A percentile compares a stretch with the other conserved stretches of the same genome.
Evolutionary conservation across 2,888 invertebrate species (phyloP).

Genomic region (Macrosoma leucophasiata): DNA sequence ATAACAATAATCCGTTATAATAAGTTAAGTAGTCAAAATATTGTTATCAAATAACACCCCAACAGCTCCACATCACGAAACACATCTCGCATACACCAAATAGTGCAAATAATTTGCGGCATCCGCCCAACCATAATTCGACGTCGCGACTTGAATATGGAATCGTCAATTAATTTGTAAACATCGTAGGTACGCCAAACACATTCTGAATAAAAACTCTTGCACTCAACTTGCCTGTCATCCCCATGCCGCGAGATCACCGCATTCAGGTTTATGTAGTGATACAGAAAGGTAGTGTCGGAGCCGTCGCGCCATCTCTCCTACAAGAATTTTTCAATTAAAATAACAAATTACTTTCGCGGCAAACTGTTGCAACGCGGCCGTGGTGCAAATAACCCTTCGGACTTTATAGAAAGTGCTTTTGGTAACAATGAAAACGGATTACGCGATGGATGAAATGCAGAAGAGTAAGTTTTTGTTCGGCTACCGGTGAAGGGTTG

Average conservation of each 20-base stretch:
- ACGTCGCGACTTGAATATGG: constrained; percentile 25
- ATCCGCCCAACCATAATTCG: constrained; percentile 16
- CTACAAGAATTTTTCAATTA: constrained; percentile 56
- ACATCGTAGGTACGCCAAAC: constrained; percentile 31
- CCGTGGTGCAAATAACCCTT: constrained; percentile 41
- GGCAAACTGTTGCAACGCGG: constrained; percentile 48
- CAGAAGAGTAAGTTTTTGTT: constrained; percentile 70
- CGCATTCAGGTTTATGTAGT: constrained; percentile 55
- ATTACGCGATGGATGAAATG: constrained; percentile 73
- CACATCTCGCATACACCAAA: constrained; percentile 5
- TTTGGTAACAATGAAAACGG: constrained; percentile 63
- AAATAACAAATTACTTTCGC: constrained; percentile 50
- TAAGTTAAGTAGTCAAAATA: no score
- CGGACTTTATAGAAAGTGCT: constrained; percentile 52
- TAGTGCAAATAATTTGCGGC: constrained; percentile 13
- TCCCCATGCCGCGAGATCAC: constrained; percentile 37
- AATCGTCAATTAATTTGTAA: constrained; percentile 32
- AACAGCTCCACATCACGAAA: no score
- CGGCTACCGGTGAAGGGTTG: no score
- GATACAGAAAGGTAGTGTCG: constrained; percentile 53
- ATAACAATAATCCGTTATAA: no score
- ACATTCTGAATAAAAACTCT: constrained; percentile 50
- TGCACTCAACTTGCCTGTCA: constrained; percentile 43
- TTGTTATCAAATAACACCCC: no score
- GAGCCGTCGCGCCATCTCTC: constrained; percentile 23